A percentile compares a stretch with the other conserved stretches of the same genome.
These are phyloP conservation scores for Drosophila yooni DNA, from an alignment of 2,888 invertebrate genomes.

Conservation along the genomic window DNA sequence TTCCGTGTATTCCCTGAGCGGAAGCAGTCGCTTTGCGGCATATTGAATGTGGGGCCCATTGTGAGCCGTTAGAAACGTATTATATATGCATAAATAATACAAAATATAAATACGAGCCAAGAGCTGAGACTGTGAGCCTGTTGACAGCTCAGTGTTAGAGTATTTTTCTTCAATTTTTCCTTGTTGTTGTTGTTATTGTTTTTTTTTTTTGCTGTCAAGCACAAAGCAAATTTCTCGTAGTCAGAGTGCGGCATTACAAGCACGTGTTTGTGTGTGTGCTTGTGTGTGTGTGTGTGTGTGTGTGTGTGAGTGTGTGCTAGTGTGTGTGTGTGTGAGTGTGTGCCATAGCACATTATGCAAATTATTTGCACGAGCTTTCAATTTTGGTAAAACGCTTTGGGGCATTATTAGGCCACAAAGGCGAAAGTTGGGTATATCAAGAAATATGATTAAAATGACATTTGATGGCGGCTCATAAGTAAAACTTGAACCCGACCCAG, in stretches of 20 bases:
- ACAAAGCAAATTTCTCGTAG: slow-evolving; percentile 52
- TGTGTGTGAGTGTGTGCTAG: too few relatives aligned
- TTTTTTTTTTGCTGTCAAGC: slow-evolving; percentile 43
- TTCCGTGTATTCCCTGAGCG: neutral
- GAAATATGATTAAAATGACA: slow-evolving; percentile 77
- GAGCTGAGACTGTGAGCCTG: slow-evolving; percentile 59
- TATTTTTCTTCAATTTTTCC: slow-evolving; percentile 8
- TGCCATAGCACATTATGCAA: slow-evolving; percentile 66
- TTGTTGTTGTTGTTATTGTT: neutral
- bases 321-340: slow-evolving; percentile 12
- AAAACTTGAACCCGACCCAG: slow-evolving; percentile 42
- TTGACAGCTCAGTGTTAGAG: slow-evolving; percentile 63
- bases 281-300: too few relatives aligned
- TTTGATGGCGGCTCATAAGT: slow-evolving; percentile 46
- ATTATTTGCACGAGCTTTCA: slow-evolving; percentile 80
- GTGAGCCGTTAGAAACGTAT: slow-evolving; percentile 44
- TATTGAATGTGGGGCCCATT: slow-evolving; percentile 38
- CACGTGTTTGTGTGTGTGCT: neutral
- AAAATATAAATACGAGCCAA: slow-evolving; percentile 70
- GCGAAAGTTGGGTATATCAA: slow-evolving; percentile 50
- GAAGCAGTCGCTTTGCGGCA: slow-evolving; percentile 5
- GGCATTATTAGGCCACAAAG: slow-evolving; percentile 69
- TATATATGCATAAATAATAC: slow-evolving; percentile 75
- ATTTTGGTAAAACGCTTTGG: slow-evolving; percentile 76
- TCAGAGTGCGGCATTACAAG: slow-evolving; percentile 47